Evolutionary conservation across 2,113 vertebrate genomes (phyloP).

Genomic region (Microtus oregoni): DNA sequence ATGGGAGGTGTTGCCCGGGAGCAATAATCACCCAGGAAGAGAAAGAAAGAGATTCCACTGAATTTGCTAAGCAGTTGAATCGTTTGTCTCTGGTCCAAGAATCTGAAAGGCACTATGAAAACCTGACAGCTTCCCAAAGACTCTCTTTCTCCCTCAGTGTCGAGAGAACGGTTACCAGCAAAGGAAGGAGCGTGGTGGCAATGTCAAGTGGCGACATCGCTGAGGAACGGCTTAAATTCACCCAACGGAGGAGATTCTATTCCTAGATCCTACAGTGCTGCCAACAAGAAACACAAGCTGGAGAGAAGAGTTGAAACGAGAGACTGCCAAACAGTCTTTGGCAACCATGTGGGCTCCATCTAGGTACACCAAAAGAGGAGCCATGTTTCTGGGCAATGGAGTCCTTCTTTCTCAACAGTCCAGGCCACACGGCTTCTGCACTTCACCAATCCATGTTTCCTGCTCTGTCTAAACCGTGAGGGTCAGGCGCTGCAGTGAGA

Average conservation of each 20-base stretch:
- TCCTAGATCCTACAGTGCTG: constrained; percentile 78
- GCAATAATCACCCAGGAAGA: not conserved
- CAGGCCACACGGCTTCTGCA: not conserved
- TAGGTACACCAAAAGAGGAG: constrained; percentile 67
- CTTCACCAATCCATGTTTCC: not conserved
- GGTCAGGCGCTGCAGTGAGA: not conserved
- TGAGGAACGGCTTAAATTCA: constrained; percentile 80
- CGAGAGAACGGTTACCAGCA: constrained; percentile 32
- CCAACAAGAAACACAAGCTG: constrained; percentile 81
- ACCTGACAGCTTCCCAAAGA: not conserved
- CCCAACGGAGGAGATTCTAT: constrained; percentile 82
- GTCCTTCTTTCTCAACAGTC: constrained; percentile 14
- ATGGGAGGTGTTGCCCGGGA: not conserved
- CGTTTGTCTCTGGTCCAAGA: not conserved
- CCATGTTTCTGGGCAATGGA: constrained; percentile 60
- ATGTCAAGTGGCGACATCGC: constrained; percentile 61
- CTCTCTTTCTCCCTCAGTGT: constrained; percentile 6
- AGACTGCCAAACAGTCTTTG: constrained; percentile 79
- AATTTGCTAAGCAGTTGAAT: not conserved
- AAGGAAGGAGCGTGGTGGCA: constrained; percentile 47
- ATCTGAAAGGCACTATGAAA: not conserved
- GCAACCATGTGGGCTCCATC: constrained; percentile 58
- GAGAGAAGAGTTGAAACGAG: constrained; percentile 80
- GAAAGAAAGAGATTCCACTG: not conserved
- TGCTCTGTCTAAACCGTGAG: not conserved